These are phyloP conservation scores for Scolopax bukidnonensis DNA, from an alignment of 2,797 vertebrate genomes.

Conservation along the genomic window DNA sequence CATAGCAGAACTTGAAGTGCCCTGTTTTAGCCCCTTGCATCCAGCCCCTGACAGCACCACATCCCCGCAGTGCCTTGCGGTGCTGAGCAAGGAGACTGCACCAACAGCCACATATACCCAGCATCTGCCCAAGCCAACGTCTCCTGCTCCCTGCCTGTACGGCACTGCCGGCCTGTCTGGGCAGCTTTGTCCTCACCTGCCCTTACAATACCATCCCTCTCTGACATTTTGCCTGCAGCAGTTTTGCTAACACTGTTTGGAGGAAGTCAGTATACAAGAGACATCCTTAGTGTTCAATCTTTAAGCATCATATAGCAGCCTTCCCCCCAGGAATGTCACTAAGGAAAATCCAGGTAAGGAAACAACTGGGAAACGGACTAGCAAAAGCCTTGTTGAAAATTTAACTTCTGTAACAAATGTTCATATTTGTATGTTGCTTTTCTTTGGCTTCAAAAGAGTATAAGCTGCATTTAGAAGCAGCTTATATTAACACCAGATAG, in stretches of 20 bases:
- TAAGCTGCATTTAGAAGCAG: background rate
- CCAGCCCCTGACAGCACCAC: background rate
- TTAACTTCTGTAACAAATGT: background rate
- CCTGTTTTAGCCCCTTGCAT: background rate
- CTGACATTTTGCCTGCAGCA: background rate
- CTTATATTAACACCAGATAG: background rate
- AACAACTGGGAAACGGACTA: background rate
- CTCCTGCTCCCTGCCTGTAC: fast-evolving
- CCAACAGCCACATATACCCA: fast-evolving
- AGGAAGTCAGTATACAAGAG: background rate
- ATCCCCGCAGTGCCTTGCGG: fast-evolving
- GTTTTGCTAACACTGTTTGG: background rate
- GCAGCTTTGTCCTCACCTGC: background rate
- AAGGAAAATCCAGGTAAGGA: background rate
- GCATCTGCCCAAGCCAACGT: fast-evolving
- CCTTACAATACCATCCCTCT: background rate
- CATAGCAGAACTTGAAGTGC: background rate
- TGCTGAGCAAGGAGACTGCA: fast-evolving
- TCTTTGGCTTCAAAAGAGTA: background rate
- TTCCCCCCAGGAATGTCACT: fast-evolving
- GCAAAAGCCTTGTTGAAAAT: background rate
- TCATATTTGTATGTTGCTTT: background rate
- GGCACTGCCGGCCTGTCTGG: background rate
- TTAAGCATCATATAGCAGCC: background rate
- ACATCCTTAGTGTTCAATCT: background rate